Percentiles rank a stretch among this genome's conserved stretches.
Conservation (phyloP, 2,113 vertebrate genomes). For the Helogale parvula region DNA sequence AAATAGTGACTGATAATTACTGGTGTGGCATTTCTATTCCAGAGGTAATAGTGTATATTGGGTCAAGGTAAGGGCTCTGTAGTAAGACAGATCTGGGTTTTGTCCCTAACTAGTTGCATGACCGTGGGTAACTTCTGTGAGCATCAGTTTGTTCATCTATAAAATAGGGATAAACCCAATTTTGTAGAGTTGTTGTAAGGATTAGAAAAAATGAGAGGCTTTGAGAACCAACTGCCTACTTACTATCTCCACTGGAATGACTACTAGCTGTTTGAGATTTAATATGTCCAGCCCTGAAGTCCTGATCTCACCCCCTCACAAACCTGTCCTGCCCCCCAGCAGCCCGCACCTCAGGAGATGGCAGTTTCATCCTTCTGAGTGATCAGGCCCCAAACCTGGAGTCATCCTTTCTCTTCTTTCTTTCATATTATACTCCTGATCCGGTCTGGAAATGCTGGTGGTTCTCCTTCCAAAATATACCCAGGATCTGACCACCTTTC, state of each 20-base stretch:
- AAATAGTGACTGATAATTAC: neutral
- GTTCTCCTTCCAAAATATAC: neutral
- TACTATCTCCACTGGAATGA: neutral
- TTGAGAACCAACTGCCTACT: neutral
- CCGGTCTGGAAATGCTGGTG: neutral
- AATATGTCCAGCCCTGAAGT: neutral
- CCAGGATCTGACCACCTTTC: neutral
- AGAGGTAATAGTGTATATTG: neutral
- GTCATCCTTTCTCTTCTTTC: neutral
- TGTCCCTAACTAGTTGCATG: neutral
- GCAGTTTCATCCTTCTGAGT: neutral
- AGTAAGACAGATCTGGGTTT: neutral
- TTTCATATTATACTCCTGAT: neutral
- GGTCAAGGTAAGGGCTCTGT: neutral
- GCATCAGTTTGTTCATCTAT: neutral
- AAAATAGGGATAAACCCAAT: neutral
- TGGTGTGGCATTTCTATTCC: neutral
- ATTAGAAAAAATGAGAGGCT: neutral
- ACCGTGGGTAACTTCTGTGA: neutral
- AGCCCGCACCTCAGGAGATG: neutral
- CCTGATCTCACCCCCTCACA: neutral
- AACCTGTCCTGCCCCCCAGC: neutral
- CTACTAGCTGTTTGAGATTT: neutral
- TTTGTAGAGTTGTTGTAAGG: constrained; percentile 29
- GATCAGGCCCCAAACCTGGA: neutral